phyloP scores from a whole-genome alignment of 2,113 vertebrate species.

The Pantherophis guttatus region DNA sequence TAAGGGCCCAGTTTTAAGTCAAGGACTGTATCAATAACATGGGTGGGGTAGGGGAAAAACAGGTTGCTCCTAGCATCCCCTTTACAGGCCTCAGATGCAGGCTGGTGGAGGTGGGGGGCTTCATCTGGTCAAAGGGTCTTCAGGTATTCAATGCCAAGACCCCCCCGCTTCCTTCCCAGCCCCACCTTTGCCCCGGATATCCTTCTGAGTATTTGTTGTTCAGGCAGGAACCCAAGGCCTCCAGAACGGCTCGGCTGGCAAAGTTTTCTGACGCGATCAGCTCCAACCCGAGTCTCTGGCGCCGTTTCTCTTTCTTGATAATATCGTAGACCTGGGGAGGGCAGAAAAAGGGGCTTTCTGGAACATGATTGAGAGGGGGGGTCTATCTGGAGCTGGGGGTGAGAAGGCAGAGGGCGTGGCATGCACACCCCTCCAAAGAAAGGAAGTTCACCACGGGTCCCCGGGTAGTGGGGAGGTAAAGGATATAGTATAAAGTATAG shows the following conservation, averaged over 20 bases:
- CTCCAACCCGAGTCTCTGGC: slow-evolving; percentile 88
- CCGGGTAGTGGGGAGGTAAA: too few relatives aligned
- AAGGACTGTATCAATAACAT: not conserved
- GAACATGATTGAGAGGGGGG: not conserved
- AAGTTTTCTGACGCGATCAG: slow-evolving; percentile 97
- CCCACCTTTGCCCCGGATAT: slow-evolving; percentile 92
- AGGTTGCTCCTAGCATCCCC: not conserved
- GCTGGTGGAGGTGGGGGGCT: not conserved
- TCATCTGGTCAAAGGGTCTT: not conserved
- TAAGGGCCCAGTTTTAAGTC: not conserved
- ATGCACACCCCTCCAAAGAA: not conserved
- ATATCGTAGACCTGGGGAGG: slow-evolving; percentile 82
- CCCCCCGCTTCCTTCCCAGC: not conserved
- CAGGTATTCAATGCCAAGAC: not conserved
- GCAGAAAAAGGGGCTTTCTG: not conserved
- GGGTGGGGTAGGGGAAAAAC: not conserved
- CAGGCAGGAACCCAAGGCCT: slow-evolving; percentile 95
- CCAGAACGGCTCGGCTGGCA: slow-evolving; percentile 90
- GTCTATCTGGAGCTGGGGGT: not conserved
- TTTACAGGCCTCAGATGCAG: not conserved
- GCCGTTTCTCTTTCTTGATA: slow-evolving; percentile 91
- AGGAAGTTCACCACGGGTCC: not conserved
- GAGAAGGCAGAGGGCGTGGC: not conserved
- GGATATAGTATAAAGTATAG: too few relatives aligned
- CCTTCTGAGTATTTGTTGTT: slow-evolving; percentile 99